A percentile compares a stretch with the other conserved stretches of the same genome.
phyloP scores from a whole-genome alignment of 2,797 vertebrate genomes.

The Lycodopsis pacificus region DNA sequence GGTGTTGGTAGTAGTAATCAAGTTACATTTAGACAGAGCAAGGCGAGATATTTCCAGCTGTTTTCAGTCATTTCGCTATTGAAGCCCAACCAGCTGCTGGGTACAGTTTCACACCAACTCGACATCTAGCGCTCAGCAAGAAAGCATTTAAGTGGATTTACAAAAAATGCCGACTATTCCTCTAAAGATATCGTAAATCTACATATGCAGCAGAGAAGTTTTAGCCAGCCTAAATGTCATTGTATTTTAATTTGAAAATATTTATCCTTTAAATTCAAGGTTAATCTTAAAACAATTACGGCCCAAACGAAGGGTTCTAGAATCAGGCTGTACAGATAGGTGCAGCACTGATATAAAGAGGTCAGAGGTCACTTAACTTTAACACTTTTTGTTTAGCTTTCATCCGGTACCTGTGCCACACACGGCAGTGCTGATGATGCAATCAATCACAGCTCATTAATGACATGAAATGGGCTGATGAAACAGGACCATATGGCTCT shows the following conservation, averaged over 20 bases:
- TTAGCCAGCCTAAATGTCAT: background rate
- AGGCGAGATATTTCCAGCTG: background rate
- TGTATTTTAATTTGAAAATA: background rate
- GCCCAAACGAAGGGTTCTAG: background rate
- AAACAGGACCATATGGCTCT: constrained; percentile 78
- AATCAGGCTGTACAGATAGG: background rate
- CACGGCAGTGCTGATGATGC: constrained; percentile 61
- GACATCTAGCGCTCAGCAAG: background rate
- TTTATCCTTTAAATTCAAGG: background rate
- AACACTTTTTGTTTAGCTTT: constrained; percentile 62
- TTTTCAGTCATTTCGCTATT: background rate
- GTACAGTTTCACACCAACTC: background rate
- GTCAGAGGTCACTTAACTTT: constrained; percentile 43
- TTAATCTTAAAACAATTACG: background rate
- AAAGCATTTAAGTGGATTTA: background rate
- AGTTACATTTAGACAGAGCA: background rate
- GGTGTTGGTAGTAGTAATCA: background rate
- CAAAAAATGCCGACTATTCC: background rate
- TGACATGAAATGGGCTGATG: constrained; percentile 74
- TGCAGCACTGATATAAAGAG: background rate
- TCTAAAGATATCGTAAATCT: background rate
- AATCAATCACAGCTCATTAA: constrained; percentile 84
- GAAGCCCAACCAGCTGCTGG: background rate
- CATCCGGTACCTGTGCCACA: constrained; percentile 55
- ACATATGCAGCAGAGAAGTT: background rate